Evolutionary conservation across 2,113 vertebrate species (phyloP), one percentile per base, ranked within the genome.

Genomic region (Mellivora capensis): DNA sequence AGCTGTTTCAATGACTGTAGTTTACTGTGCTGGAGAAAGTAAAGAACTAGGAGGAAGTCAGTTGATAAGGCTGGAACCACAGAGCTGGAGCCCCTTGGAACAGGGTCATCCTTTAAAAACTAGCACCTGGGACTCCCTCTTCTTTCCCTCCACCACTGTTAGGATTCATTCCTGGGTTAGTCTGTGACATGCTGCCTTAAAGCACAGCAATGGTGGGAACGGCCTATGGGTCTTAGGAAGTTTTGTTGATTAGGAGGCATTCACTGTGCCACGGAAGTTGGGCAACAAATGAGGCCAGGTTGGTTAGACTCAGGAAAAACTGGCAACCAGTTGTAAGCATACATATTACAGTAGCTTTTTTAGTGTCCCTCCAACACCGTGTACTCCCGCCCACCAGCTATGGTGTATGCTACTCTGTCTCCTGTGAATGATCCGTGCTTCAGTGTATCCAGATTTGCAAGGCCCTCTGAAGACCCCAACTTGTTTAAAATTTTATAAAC

Each of bases 401-500:
- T 0, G 1, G 21, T 37, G n/a, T 7, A 4, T 25, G 39, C 4
- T 52, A 14, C 59, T 29, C 62, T 44, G 44, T 31, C 52, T 77
- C 29, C 11, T 18, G 13, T 13, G 11, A 29, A 27, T 54, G 17
- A 54, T 71, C 7, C 15, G 31, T 42, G 87, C 57, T 94, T 93
- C 62, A 25, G 47, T 34, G 20, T 64, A 15, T 87, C 87, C 71
- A 44, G 67, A 86, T 71, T 76, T 29, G 10, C 31, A 57, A 77
- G 54, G 11, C 14, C 29, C 42, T 62, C 37, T 90, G 67, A 93
- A 76, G 39, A 96, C 37, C 71, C 37, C 54, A 74, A 62, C 29
- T 86, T 87, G 74, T n/a, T 86, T 62, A 94, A 94, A 81, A 52
- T 92, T 96, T 90, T 61, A 31, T 59, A 81, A 71, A 76, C 37